Evolutionary conservation across 2,113 vertebrate genomes (phyloP).

Genomic region (Silurus asotus): DNA sequence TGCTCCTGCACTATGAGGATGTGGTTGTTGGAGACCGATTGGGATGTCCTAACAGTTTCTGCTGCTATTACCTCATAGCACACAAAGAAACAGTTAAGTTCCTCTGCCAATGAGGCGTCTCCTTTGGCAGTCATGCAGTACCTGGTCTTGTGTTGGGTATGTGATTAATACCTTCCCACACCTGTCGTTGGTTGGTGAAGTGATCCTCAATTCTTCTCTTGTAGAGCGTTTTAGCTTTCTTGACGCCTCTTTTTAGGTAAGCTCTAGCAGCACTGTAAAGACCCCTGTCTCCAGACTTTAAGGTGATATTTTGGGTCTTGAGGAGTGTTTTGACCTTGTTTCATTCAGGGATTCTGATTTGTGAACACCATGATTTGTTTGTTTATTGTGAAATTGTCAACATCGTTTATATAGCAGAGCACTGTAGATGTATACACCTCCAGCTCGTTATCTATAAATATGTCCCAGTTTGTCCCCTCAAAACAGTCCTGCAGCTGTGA

Average conservation of each 20-base stretch:
- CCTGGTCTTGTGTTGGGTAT: no score
- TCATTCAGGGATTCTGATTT: neutral
- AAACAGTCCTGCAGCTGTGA: neutral
- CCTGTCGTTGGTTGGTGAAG: neutral
- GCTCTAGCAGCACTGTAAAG: neutral
- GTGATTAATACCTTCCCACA: neutral
- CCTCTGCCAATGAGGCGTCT: no score
- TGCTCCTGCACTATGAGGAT: no score
- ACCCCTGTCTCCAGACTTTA: neutral
- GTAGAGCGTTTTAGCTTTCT: neutral
- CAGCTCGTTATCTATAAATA: no score
- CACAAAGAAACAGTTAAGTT: no score
- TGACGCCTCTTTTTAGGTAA: neutral
- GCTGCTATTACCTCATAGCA: no score
- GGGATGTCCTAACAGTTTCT: no score
- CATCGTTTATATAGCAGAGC: neutral
- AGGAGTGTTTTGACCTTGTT: neutral
- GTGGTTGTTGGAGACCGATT: no score
- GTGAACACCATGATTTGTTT: neutral
- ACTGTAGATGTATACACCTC: no score
- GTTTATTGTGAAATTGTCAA: no score
- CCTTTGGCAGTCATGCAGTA: no score
- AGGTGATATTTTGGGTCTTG: neutral
- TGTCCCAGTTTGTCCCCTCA: neutral
- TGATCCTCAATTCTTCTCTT: neutral